A percentile compares a stretch with the other conserved stretches of the same genome.
Evolutionary conservation across 2,113 vertebrate species (phyloP).

Genomic region (Nicator chloris): DNA sequence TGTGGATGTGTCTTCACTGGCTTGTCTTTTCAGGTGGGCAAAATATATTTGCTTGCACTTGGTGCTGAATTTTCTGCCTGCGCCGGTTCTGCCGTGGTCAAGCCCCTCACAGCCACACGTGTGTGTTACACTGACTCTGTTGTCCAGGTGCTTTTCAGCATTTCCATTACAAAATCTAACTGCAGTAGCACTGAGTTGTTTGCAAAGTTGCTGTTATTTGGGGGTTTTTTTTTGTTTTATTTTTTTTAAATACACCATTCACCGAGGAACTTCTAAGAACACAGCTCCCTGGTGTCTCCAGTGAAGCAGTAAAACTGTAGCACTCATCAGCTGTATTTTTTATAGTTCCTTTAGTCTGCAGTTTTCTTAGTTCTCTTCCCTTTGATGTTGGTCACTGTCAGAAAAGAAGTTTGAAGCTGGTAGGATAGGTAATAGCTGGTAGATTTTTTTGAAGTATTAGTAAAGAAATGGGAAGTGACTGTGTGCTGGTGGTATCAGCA

Average conservation of each 20-base stretch:
- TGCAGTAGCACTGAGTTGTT: not conserved
- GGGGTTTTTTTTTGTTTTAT: not conserved
- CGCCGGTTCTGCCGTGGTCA: fast-evolving
- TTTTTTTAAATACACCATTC: not conserved
- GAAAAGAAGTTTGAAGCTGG: not conserved
- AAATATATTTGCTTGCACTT: not conserved
- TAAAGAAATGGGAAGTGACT: not conserved
- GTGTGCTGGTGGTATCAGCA: not conserved
- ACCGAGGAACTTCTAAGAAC: not conserved
- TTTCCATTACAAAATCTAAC: not conserved
- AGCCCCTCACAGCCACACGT: not conserved
- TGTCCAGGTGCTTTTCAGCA: not conserved
- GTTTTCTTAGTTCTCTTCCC: not conserved
- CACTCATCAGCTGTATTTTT: not conserved
- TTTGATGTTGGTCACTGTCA: not conserved
- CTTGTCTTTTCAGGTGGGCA: not conserved
- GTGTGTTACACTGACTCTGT: not conserved
- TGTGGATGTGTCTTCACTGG: not conserved
- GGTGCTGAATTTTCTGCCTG: not conserved
- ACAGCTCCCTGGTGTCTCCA: not conserved
- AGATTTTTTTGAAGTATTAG: not conserved
- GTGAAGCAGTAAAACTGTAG: not conserved
- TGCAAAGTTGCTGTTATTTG: not conserved
- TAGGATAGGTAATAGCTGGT: not conserved
- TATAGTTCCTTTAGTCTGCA: not conserved